These are phyloP conservation scores for Eudorcas thomsonii DNA, from an alignment of 2,113 vertebrate species.

Conservation along the genomic window DNA sequence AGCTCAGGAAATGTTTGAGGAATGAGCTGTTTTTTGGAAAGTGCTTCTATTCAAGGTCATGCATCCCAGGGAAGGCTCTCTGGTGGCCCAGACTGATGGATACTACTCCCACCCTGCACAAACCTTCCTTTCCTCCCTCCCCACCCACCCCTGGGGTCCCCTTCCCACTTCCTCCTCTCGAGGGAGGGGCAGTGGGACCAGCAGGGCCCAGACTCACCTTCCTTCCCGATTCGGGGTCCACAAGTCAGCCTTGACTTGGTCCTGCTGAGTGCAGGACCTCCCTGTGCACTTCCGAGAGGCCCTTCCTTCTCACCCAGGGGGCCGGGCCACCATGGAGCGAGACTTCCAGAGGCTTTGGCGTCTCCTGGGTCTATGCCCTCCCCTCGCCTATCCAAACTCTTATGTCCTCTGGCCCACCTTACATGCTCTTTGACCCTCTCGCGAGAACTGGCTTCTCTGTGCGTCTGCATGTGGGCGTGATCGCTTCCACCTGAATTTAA, in stretches of 20 bases:
- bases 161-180: not conserved
- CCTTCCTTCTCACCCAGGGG: not conserved
- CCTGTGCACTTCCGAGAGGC: not conserved
- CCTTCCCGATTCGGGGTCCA: not conserved
- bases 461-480: rapidly evolving
- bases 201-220: not conserved
- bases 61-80: not conserved
- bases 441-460: not conserved
- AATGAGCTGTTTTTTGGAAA: not conserved
- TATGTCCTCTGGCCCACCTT: not conserved
- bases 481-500: not conserved
- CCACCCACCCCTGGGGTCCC: not conserved
- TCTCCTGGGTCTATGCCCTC: not conserved
- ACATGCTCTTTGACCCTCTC: not conserved
- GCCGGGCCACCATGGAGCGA: rapidly evolving
- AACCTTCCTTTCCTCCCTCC: not conserved
- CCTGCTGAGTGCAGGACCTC: not conserved
- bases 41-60: not conserved
- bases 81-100: not conserved
- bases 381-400: not conserved
- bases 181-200: not conserved
- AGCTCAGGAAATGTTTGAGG: not conserved
- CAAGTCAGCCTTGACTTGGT: not conserved
- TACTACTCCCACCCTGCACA: not conserved
- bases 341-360: not conserved